Percentiles rank a stretch among this genome's conserved stretches.
phyloP scores from a whole-genome alignment of 2,113 vertebrate species.

The Chrysochloris asiatica region DNA sequence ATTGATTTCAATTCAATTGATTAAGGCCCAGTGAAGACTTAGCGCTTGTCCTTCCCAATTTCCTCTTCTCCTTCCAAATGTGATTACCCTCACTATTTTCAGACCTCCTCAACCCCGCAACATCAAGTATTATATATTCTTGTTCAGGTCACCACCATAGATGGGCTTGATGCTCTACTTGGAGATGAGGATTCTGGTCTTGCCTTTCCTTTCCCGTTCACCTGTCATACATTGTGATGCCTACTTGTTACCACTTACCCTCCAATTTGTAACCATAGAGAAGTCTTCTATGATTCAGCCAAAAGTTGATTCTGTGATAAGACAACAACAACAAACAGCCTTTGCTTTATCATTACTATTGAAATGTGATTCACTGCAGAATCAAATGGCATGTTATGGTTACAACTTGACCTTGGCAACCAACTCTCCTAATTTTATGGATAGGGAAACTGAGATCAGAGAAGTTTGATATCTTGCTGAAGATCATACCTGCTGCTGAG shows the following conservation, averaged over 20 bases:
- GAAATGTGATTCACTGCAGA: not conserved
- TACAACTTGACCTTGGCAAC: not conserved
- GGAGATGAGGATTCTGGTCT: not conserved
- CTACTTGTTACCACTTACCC: not conserved
- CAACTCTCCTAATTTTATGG: not conserved
- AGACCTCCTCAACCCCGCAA: not conserved
- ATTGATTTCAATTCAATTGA: not conserved
- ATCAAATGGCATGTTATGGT: not conserved
- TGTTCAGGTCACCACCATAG: not conserved
- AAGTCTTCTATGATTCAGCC: not conserved
- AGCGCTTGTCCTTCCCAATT: no score
- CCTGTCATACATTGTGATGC: not conserved
- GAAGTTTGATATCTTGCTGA: not conserved
- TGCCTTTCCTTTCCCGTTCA: not conserved
- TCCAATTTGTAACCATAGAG: not conserved
- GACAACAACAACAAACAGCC: not conserved
- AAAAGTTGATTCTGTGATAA: not conserved
- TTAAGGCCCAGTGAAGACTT: not conserved
- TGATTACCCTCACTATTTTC: not conserved
- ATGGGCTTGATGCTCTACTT: not conserved
- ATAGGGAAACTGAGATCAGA: not conserved
- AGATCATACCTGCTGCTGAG: not conserved
- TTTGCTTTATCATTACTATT: not conserved
- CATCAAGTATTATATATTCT: not conserved
- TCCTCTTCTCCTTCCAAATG: not conserved